Evolutionary conservation across 2,113 vertebrate genomes (phyloP).

Genomic region (Donacobius atricapilla): DNA sequence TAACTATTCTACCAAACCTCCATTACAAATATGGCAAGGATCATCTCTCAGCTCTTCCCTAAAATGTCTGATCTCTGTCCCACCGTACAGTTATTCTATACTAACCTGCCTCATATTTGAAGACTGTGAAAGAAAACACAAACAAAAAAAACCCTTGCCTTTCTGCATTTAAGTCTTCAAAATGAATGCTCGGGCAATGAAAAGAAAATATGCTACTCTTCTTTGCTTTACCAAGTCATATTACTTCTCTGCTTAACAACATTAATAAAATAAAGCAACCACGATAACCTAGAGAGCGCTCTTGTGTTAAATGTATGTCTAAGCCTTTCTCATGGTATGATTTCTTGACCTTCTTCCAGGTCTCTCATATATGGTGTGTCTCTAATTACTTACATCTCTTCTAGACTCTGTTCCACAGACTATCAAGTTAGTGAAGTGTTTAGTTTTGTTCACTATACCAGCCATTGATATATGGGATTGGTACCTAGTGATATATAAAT

Average conservation of each 20-base stretch:
- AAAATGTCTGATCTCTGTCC: neutral
- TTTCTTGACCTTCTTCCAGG: slow-evolving; percentile 17
- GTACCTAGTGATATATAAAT: neutral
- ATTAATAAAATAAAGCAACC: slow-evolving; percentile 5
- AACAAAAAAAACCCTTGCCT: neutral
- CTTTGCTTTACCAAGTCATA: neutral
- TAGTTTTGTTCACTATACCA: slow-evolving; percentile 2
- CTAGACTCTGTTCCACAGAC: neutral
- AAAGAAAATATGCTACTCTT: neutral
- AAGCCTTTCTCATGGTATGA: neutral
- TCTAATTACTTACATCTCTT: slow-evolving; percentile 30
- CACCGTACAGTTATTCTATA: neutral
- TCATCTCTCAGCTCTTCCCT: neutral
- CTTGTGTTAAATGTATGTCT: neutral
- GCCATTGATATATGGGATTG: neutral
- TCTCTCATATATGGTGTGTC: neutral
- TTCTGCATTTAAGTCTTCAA: neutral
- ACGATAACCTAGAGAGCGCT: neutral
- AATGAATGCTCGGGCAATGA: neutral
- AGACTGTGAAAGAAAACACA: neutral
- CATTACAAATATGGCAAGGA: neutral
- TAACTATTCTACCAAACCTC: neutral
- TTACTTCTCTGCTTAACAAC: neutral
- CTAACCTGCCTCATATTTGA: neutral
- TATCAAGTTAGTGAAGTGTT: slow-evolving; percentile 25